A percentile compares a stretch with the other conserved stretches of the same genome.
phyloP scores from a whole-genome alignment of 2,113 vertebrate genomes.

The Brachyistius frenatus region DNA sequence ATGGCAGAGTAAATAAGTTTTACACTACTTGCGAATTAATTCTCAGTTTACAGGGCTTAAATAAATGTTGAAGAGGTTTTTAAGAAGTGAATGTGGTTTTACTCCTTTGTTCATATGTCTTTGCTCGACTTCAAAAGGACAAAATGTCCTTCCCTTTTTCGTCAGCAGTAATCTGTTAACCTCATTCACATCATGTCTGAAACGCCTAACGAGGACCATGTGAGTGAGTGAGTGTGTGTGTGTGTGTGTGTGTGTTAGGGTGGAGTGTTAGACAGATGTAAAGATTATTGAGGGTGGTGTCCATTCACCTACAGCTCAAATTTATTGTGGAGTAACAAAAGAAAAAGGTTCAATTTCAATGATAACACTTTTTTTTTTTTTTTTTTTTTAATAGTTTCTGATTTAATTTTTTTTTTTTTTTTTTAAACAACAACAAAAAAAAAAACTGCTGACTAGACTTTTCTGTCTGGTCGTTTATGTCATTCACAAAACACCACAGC shows the following conservation, averaged over 20 bases:
- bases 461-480: constrained; percentile 48
- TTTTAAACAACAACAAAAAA: no score
- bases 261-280: constrained; percentile 29
- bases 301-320: background rate
- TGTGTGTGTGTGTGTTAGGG: constrained; percentile 10
- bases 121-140: constrained; percentile 14
- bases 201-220: constrained; percentile 22
- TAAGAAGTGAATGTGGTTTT: background rate
- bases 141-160: background rate
- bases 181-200: constrained; percentile 25
- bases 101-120: constrained; percentile 1
- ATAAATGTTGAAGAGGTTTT: background rate
- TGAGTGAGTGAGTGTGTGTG: background rate
- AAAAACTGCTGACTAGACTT: background rate
- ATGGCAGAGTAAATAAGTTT: no score
- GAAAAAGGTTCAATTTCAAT: background rate
- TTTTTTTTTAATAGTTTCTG: no score
- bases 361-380: background rate
- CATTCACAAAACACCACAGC: constrained; percentile 43
- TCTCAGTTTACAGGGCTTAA: background rate
- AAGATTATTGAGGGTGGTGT: constrained; percentile 39
- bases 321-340: background rate
- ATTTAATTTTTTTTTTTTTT: no score
- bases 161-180: background rate
- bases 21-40: background rate